Evolutionary conservation across 2,888 invertebrate genomes (phyloP), one percentile per base, ranked within the genome.

Genomic region (Zygogramma bicolorata): DNA sequence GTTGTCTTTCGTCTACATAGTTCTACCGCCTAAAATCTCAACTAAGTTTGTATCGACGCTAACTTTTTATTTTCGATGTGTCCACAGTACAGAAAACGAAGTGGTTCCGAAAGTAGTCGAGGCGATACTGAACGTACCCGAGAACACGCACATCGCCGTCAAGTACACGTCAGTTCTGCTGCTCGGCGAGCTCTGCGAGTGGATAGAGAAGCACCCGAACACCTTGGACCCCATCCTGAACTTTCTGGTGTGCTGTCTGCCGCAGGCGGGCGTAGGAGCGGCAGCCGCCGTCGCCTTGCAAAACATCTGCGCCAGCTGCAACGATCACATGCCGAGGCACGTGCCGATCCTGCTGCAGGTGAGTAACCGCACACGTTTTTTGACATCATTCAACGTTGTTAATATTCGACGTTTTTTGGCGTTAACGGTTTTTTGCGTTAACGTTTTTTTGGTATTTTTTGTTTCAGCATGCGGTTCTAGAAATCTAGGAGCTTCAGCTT

Each of bases 71-170:
- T n/a, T n/a, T n/a, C n/a, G 38, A 46, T 10, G 18, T 8, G 7
- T 46, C n/a, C 88, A 49, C 85, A 97, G 96, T 22, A 94, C 95
- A 75, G 98, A 98, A 87, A 95, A 95, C 83, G 95, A 95, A 78
- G 93, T 96, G 62, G 96, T 98, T 66, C 97, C 97, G 10, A 95
- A 96, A 87, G 97, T 99, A 29, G 93, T 98, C 10, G 94, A 96
- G 85, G 96, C 97, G 13, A 95, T 98, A 74, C 88, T 98, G 42
- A 92, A 92, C 77, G 92, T 97, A 84, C 96, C 97, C 0, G 92
- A 92, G 79, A 92, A 92, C 29, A 91, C 93, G 0, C 98, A 98
- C 85, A 90, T 95, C 31, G 96, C 96, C 0, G 96, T 99, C 0
- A 91, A 95, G 68, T 93, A 94, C 85, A 98, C 98, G 0, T 96